Conservation (phyloP, 2,113 vertebrate species). For the Eurystomus gularis region DNA sequence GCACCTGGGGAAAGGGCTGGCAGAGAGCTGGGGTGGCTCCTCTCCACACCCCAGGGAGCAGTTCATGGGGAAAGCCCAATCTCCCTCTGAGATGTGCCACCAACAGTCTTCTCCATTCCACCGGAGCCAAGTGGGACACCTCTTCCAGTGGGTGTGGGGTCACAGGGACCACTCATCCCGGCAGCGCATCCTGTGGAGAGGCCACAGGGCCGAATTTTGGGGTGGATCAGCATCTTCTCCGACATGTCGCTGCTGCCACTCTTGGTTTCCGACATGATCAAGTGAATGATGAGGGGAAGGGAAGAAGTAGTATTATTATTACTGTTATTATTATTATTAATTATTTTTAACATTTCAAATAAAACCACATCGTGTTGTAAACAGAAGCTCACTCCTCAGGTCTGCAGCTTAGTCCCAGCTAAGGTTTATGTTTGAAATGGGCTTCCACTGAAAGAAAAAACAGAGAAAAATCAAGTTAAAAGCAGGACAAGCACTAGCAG, state of each 20-base stretch:
- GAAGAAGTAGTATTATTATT: constrained; percentile 42
- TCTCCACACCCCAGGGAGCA: neutral
- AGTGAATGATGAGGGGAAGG: constrained; percentile 55
- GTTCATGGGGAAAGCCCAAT: neutral
- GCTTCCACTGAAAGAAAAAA: constrained; percentile 87
- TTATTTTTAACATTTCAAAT: constrained; percentile 61
- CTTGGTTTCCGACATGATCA: constrained; percentile 6
- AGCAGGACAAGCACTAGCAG: neutral
- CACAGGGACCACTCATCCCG: neutral
- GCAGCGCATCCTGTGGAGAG: neutral
- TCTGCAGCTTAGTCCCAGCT: constrained; percentile 41
- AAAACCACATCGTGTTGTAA: constrained; percentile 67
- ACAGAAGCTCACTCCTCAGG: constrained; percentile 55
- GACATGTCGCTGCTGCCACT: neutral
- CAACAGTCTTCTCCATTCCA: neutral
- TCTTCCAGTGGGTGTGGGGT: neutral
- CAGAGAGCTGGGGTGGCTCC: neutral
- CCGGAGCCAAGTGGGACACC: neutral
- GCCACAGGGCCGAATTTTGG: neutral
- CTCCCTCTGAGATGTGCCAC: neutral
- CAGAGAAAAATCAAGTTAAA: neutral
- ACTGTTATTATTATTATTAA: constrained; percentile 28
- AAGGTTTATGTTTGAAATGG: constrained; percentile 98
- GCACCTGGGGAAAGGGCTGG: neutral
- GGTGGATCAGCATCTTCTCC: constrained; percentile 1